These are phyloP conservation scores for Scaptomyza parva DNA, from an alignment of 2,888 invertebrate genomes.

Conservation along the genomic window DNA sequence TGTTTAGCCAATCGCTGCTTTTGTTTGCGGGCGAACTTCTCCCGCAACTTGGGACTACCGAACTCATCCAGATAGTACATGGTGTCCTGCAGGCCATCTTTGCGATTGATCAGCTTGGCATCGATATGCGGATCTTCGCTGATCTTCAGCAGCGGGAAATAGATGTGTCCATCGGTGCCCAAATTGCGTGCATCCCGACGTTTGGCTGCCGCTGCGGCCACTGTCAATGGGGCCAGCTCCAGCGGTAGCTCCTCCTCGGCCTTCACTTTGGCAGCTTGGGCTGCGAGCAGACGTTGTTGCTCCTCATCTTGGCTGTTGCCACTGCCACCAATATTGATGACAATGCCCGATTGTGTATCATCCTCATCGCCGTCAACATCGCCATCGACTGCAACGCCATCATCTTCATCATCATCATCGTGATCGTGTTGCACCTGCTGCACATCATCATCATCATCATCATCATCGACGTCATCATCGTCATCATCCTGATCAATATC, in stretches of 20 bases:
- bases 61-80: slow-evolving; percentile 85
- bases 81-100: slow-evolving; percentile 84
- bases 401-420: slow-evolving; percentile 46
- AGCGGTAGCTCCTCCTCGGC: slow-evolving; percentile 50
- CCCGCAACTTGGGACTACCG: slow-evolving; percentile 84
- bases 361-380: slow-evolving; percentile 43
- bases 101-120: slow-evolving; percentile 84
- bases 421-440: slow-evolving; percentile 34
- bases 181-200: slow-evolving; percentile 55
- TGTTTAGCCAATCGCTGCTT: slow-evolving; percentile 79
- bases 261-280: slow-evolving; percentile 29
- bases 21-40: slow-evolving; percentile 83
- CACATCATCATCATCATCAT: slow-evolving; percentile 43
- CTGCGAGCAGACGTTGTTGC: slow-evolving; percentile 14
- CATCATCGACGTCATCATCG: slow-evolving; percentile 57
- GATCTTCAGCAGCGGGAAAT: slow-evolving; percentile 81
- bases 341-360: slow-evolving; percentile 71
- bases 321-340: slow-evolving; percentile 61
- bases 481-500: slow-evolving; percentile 67
- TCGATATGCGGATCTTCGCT: slow-evolving; percentile 82
- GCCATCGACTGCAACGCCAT: slow-evolving; percentile 43
- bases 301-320: slow-evolving; percentile 18
- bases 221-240: slow-evolving; percentile 47
- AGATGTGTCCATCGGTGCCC: slow-evolving; percentile 80
- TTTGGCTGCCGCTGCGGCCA: slow-evolving; percentile 55